Evolutionary conservation across 2,797 vertebrate species (phyloP), one percentile per base, ranked within the genome.

Genomic region (Parambassis ranga): DNA sequence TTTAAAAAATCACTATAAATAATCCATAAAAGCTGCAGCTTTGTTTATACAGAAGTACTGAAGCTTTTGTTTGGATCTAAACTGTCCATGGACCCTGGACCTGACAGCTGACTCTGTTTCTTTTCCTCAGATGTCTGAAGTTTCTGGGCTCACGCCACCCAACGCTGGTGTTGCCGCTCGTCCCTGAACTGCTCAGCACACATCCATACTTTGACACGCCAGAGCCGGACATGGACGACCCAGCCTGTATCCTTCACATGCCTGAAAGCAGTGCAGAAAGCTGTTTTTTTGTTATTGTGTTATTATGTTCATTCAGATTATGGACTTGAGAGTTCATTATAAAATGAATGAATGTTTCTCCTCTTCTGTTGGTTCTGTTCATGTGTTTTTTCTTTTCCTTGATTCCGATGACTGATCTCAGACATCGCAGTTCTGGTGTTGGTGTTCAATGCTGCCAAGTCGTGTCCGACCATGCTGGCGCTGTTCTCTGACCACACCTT

Each of bases 131-230:
- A 57, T 99, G 98, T 87, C 80, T 98, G 68, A 98, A 97, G 90
- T 98, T 97, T 60, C 69, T 99, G 67, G 97, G 97, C 19, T 88
- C 93, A 47, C 91, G 97, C 4, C 98, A 99, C 57, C 96, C 98
- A 0, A 98, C 95, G 0, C 77, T 98, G 71, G 97, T 98, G 22
- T 85, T 99, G 30, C 96, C 97, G 0, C 86, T 98, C 50, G 97
- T 98, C 18, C 96, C 97, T 0, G 97, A 98, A 65, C 90, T 99
- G 47, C 92, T 99, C 83, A 98, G 96, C 78, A 99, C 95, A 0
- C 97, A 99, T 68, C 98, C 97, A 0, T 99, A 96, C 78, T 99
- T 99, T 7, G 96, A 99, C 83, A 98, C 97, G 0, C 96, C 97
- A 0, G 97, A 99, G 36, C 97, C 96, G 0, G 96, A 99, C 82